Evolutionary conservation across 1,140 invertebrate genomes (phyloP).

Genomic region (Sitobion miscanthi): DNA sequence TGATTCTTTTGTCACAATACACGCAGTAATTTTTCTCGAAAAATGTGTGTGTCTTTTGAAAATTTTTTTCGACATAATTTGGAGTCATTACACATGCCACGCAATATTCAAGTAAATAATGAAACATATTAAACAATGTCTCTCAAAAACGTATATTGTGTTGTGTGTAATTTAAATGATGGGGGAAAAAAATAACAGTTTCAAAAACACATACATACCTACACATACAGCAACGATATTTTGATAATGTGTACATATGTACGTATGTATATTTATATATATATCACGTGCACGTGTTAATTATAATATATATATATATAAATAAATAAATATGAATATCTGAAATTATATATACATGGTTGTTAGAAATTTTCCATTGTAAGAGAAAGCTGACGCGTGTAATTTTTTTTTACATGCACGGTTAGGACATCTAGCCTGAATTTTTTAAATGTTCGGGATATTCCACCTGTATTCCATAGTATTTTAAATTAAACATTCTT

Average conservation of each 20-base stretch:
- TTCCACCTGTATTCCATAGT: not conserved
- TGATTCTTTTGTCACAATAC: not conserved
- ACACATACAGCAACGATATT: not conserved
- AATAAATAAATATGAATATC: too few species aligned
- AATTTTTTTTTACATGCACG: not conserved
- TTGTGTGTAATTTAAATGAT: not conserved
- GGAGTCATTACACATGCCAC: not conserved
- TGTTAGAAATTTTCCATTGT: not conserved
- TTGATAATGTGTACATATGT: too few species aligned
- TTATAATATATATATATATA: too few species aligned
- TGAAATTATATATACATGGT: too few species aligned
- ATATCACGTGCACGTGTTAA: too few species aligned
- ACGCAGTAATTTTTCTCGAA: not conserved
- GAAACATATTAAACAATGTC: too few species aligned
- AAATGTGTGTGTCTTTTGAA: not conserved
- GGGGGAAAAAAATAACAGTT: not conserved
- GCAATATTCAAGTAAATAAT: not conserved
- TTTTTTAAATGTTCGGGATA: not conserved
- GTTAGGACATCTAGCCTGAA: not conserved
- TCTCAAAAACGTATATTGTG: too few species aligned
- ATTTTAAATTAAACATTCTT: slow-evolving; percentile 10
- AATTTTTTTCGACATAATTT: not conserved
- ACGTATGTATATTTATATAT: too few species aligned
- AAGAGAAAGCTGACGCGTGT: not conserved
- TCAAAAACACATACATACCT: not conserved